Conservation (phyloP, 1,140 invertebrate genomes). For the Melipona quadrifasciata region DNA sequence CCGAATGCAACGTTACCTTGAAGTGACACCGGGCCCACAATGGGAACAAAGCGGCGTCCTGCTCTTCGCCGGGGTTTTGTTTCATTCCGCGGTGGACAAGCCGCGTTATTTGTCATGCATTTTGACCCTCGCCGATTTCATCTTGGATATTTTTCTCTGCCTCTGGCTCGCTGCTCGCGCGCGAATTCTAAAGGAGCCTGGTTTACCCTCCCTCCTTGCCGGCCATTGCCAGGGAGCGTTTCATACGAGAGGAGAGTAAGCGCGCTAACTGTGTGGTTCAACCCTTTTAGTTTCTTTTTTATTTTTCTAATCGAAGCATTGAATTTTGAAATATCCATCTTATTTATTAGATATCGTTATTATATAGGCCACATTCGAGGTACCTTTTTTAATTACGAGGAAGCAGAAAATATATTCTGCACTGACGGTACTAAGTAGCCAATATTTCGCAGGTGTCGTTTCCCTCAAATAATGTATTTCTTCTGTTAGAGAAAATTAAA, state of each 20-base stretch:
- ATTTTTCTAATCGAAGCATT: too few species aligned
- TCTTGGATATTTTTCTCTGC: constrained; percentile 78
- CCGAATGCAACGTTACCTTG: constrained; percentile 75
- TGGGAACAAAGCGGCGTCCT: constrained; percentile 77
- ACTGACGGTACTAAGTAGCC: too few species aligned
- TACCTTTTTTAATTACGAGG: too few species aligned
- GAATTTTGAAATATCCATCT: too few species aligned
- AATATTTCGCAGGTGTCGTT: too few species aligned
- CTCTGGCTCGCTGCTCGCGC: constrained; percentile 36
- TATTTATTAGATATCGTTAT: too few species aligned
- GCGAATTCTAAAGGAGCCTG: constrained; percentile 58
- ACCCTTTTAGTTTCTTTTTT: too few species aligned
- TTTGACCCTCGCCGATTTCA: constrained; percentile 78
- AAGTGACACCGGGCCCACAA: constrained; percentile 77
- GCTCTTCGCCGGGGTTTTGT: constrained; percentile 76
- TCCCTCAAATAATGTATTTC: too few species aligned
- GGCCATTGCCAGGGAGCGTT: too few species aligned
- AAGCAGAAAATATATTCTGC: too few species aligned
- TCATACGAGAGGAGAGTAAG: not conserved
- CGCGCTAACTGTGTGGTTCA: not conserved
- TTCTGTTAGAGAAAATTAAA: too few species aligned
- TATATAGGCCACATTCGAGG: too few species aligned
- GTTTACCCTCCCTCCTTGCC: not conserved
- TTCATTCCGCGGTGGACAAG: constrained; percentile 77
- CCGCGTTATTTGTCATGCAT: constrained; percentile 79